Evolutionary conservation across 2,888 invertebrate genomes (phyloP).

Genomic region (Tipula helvola): DNA sequence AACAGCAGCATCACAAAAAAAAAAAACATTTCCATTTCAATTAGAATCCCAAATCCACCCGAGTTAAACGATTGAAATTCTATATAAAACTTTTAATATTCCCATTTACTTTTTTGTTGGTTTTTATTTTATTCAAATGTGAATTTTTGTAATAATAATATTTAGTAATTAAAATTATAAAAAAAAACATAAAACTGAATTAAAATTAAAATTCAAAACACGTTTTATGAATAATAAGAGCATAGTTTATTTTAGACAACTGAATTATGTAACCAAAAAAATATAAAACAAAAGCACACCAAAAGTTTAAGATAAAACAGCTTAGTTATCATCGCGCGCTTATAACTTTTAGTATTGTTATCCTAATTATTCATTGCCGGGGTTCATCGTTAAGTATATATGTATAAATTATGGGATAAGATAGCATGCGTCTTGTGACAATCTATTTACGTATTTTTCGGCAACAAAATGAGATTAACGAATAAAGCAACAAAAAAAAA

Average conservation of each 20-base stretch:
- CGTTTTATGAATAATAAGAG: background rate
- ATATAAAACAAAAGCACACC: background rate
- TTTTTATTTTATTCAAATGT: background rate
- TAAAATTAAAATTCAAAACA: background rate
- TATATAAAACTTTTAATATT: background rate
- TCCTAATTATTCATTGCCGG: background rate
- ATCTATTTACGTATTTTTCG: background rate
- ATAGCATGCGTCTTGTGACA: background rate
- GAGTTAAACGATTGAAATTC: slow-evolving; percentile 4
- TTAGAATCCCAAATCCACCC: background rate
- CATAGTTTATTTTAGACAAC: background rate
- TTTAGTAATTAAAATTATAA: background rate
- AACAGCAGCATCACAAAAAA: background rate
- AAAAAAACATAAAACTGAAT: background rate
- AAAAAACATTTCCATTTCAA: background rate
- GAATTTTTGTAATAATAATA: background rate
- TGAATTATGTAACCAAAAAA: background rate
- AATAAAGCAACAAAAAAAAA: background rate
- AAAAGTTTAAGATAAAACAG: background rate
- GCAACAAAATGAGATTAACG: background rate
- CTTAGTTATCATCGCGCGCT: background rate
- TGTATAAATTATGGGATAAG: background rate
- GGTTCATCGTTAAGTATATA: background rate
- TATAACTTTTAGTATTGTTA: background rate
- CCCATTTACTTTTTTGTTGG: background rate